Evolutionary conservation across 1,140 invertebrate species (phyloP).

Genomic region (Pseudomyrmex sp.): DNA sequence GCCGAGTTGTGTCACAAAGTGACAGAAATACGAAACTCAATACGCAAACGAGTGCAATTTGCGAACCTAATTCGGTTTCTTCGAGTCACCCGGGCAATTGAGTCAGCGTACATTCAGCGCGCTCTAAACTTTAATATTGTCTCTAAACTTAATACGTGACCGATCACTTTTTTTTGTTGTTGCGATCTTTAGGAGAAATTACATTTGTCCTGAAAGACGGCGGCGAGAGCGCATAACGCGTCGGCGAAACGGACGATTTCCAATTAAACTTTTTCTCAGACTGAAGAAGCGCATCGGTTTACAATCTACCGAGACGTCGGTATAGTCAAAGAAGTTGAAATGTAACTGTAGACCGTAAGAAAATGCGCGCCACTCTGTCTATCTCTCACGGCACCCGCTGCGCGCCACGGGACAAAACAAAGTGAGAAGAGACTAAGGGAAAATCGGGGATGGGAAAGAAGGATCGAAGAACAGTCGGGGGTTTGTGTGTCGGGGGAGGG

Average conservation of each 20-base stretch:
- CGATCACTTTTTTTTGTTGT: slow-evolving; percentile 2
- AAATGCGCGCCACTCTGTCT: slow-evolving; percentile 20
- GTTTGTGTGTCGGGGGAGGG: slow-evolving; percentile 10
- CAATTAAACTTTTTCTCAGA: slow-evolving; percentile 51
- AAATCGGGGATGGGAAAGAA: neutral
- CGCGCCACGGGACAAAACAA: slow-evolving; percentile 36
- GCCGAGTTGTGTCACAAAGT: neutral
- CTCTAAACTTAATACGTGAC: slow-evolving; percentile 14
- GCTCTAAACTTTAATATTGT: too few relatives aligned
- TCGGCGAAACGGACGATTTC: slow-evolving; percentile 36
- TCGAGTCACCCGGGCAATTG: slow-evolving; percentile 4
- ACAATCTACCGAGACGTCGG: slow-evolving; percentile 33
- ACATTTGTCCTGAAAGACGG: slow-evolving; percentile 1
- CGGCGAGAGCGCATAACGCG: slow-evolving; percentile 19
- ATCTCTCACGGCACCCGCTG: neutral
- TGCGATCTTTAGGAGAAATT: slow-evolving; percentile 27
- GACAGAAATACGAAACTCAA: too few relatives aligned
- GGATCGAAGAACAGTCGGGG: slow-evolving; percentile 1
- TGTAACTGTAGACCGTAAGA: slow-evolving; percentile 46
- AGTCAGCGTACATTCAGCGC: neutral
- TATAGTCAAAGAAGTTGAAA: slow-evolving; percentile 49
- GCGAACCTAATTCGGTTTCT: slow-evolving; percentile 1
- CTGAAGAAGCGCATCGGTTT: slow-evolving; percentile 47
- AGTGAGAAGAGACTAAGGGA: slow-evolving; percentile 28
- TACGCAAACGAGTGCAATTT: neutral